phyloP scores from a whole-genome alignment of 1,140 invertebrate species.

The Chironomus striatipennis region DNA sequence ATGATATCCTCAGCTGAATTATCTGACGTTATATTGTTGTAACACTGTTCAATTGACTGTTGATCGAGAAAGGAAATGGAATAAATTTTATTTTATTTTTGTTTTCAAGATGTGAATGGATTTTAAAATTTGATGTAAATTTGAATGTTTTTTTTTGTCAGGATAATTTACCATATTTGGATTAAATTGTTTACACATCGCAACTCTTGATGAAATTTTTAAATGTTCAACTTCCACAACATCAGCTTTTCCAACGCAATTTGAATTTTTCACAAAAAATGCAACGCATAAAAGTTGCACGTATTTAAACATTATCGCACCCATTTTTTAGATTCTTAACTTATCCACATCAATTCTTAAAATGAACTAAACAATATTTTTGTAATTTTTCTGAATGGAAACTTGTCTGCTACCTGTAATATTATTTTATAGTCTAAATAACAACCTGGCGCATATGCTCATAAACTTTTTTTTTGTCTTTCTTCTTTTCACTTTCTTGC shows the following conservation, averaged over 20 bases:
- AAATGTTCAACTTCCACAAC: neutral
- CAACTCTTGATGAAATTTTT: neutral
- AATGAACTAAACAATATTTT: no score
- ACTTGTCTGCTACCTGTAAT: no score
- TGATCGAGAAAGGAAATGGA: neutral
- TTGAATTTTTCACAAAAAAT: slow-evolving; percentile 13
- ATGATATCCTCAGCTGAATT: neutral
- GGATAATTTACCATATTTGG: neutral
- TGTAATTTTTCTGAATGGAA: no score
- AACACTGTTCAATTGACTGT: neutral
- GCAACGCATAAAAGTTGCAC: neutral
- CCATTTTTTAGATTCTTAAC: neutral
- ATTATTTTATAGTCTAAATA: no score
- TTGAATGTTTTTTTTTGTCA: no score
- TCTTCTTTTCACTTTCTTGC: no score
- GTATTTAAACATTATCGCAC: neutral
- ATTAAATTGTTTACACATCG: neutral
- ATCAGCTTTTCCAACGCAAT: neutral
- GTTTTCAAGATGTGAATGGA: neutral
- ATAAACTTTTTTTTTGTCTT: no score
- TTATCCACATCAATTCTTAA: no score
- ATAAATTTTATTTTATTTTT: neutral
- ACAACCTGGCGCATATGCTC: no score
- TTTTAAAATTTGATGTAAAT: no score
- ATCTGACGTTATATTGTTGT: neutral